phyloP scores from a whole-genome alignment of 2,888 invertebrate genomes.

The Diarsia mendica region DNA sequence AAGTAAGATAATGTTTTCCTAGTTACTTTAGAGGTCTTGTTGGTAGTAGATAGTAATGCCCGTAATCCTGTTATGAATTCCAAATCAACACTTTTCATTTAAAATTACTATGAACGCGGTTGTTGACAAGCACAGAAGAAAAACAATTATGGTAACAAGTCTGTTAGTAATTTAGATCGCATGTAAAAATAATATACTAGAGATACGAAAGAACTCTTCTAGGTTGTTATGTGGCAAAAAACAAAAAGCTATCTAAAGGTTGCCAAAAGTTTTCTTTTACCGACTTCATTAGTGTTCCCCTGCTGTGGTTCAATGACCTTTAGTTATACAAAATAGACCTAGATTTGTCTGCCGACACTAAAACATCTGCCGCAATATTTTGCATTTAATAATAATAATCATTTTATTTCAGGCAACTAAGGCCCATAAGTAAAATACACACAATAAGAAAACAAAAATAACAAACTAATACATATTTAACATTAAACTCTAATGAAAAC shows the following conservation, averaged over 20 bases:
- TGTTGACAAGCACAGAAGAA: constrained; percentile 29
- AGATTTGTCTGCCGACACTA: constrained; percentile 39
- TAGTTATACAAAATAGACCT: constrained; percentile 58
- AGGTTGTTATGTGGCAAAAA: background rate
- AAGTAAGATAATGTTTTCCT: background rate
- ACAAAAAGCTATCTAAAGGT: constrained; percentile 16
- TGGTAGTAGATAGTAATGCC: background rate
- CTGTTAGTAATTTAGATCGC: constrained; percentile 24
- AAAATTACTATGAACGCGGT: constrained; percentile 10
- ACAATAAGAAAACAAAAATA: no score
- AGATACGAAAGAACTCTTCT: background rate
- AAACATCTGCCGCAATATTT: background rate
- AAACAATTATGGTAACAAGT: background rate
- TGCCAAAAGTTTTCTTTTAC: constrained; percentile 23
- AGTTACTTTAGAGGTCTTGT: background rate
- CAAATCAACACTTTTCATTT: constrained; percentile 26
- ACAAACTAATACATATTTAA: no score
- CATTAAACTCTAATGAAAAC: no score
- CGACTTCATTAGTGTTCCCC: constrained; percentile 40
- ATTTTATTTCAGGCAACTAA: no score
- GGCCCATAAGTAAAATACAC: no score
- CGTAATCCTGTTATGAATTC: background rate
- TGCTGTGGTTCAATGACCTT: constrained; percentile 64
- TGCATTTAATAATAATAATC: no score
- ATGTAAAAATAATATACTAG: constrained; percentile 10